Percentiles rank a stretch among this genome's conserved stretches.
phyloP scores from a whole-genome alignment of 1,140 invertebrate genomes.

The Argopecten irradians region DNA sequence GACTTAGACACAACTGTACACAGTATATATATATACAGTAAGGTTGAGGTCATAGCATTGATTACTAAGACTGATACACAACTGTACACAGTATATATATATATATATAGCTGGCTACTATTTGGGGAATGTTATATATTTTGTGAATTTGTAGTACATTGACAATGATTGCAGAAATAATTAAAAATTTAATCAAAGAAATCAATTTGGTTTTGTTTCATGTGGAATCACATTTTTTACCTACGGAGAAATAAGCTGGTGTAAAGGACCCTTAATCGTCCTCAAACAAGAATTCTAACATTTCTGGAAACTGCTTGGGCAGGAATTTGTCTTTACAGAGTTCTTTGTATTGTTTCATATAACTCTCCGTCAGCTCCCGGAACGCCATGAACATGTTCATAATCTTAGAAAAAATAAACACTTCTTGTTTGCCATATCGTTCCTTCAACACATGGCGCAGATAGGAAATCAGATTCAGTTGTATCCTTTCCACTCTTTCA shows the following conservation, averaged over 20 bases:
- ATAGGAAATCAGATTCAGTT: conserved; percentile 30
- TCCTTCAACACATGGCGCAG: conserved; percentile 37
- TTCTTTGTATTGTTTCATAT: conserved; percentile 36
- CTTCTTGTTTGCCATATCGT: conserved; percentile 25
- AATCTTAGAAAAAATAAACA: conserved; percentile 31
- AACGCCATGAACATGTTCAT: conserved; percentile 46
- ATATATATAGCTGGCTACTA: too few relatives aligned
- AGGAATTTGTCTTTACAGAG: conserved; percentile 41
- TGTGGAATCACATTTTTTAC: too few relatives aligned
- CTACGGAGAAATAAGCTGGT: too few relatives aligned
- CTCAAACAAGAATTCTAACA: conserved; percentile 41
- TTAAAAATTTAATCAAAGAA: not conserved
- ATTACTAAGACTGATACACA: too few relatives aligned
- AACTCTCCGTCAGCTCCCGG: conserved; percentile 42
- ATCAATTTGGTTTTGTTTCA: too few relatives aligned
- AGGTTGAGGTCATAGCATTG: too few relatives aligned
- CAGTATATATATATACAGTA: too few relatives aligned
- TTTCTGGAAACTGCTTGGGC: conserved; percentile 31
- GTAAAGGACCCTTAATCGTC: conserved; percentile 18
- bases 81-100: too few relatives aligned
- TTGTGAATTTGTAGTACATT: not conserved
- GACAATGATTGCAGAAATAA: not conserved
- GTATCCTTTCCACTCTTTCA: conserved; percentile 44
- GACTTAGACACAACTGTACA: too few relatives aligned
- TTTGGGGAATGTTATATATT: too few relatives aligned